phyloP scores from a whole-genome alignment of 2,888 invertebrate genomes.

The Cantharis flavilabris region DNA sequence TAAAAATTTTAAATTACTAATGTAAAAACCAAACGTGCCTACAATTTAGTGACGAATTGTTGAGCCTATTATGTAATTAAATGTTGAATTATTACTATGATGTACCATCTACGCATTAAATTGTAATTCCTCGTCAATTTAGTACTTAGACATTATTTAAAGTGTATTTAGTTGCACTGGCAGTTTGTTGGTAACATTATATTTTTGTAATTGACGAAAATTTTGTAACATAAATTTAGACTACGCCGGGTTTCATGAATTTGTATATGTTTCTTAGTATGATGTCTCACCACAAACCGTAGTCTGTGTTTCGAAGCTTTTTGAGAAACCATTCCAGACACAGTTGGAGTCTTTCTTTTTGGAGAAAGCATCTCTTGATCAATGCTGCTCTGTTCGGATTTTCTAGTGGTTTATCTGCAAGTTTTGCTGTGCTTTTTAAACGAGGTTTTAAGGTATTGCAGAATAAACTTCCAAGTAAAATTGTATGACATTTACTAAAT shows the following conservation, averaged over 20 bases:
- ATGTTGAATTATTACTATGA: neutral
- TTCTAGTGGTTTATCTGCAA: neutral
- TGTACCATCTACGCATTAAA: neutral
- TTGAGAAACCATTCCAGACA: neutral
- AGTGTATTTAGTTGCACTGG: neutral
- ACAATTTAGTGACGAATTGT: neutral
- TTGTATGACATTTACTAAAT: too few species aligned
- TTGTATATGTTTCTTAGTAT: neutral
- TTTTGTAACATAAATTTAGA: neutral
- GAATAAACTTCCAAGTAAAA: too few species aligned
- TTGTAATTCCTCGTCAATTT: neutral
- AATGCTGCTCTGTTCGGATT: neutral
- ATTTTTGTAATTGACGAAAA: neutral
- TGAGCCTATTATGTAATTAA: neutral
- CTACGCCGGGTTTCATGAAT: neutral
- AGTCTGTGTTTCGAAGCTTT: neutral
- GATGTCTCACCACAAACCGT: neutral
- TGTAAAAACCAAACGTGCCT: neutral
- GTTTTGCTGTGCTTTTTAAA: neutral
- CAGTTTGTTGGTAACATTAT: neutral
- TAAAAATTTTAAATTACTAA: neutral
- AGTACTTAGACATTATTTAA: neutral
- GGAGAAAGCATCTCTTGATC: neutral
- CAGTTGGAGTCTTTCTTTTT: neutral
- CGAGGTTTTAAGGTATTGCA: too few species aligned